Conservation (phyloP, 92 coral and sea anemone genomes). For the Nematostella vectensis region DNA sequence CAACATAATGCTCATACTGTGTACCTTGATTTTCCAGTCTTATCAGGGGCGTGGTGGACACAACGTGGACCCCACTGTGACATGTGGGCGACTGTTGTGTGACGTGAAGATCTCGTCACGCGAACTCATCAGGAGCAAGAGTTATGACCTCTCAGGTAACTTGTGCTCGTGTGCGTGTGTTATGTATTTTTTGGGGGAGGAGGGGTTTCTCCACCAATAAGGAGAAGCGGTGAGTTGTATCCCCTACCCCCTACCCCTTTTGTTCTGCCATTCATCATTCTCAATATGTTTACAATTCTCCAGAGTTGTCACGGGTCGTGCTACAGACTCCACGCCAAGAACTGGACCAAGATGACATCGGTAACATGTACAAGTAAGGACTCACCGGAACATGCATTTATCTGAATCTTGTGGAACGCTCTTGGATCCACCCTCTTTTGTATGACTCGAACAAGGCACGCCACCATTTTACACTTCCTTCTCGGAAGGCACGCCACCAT, state of each 20-base stretch:
- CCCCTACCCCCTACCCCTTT: too few species aligned
- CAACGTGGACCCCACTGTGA: slow-evolving; percentile 77
- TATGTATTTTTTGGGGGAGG: too few species aligned
- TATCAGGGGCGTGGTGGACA: slow-evolving; percentile 35
- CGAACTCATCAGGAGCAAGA: slow-evolving; percentile 91
- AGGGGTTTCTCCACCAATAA: too few species aligned
- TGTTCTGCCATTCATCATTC: too few species aligned
- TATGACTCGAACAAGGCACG: too few species aligned
- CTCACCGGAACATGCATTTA: too few species aligned
- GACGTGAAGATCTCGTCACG: slow-evolving; percentile 92
- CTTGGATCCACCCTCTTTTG: not conserved
- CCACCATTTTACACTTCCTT: too few species aligned
- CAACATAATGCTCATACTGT: too few species aligned
- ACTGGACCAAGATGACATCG: slow-evolving; percentile 78
- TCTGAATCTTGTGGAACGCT: not conserved
- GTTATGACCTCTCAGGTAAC: slow-evolving; percentile 93
- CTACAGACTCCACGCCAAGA: slow-evolving; percentile 63
- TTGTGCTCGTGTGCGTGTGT: not conserved
- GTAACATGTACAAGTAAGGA: slow-evolving; percentile 86
- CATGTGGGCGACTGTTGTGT: slow-evolving; percentile 92
- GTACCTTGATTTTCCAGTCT: too few species aligned
- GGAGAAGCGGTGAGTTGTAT: too few species aligned
- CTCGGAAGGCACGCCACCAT: too few species aligned
- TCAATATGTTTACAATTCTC: too few species aligned
- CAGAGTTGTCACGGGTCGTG: slow-evolving; percentile 79